Percentiles rank a stretch among this genome's conserved stretches.
These are phyloP conservation scores for Anableps anableps DNA, from an alignment of 2,797 vertebrate species.

Conservation along the genomic window DNA sequence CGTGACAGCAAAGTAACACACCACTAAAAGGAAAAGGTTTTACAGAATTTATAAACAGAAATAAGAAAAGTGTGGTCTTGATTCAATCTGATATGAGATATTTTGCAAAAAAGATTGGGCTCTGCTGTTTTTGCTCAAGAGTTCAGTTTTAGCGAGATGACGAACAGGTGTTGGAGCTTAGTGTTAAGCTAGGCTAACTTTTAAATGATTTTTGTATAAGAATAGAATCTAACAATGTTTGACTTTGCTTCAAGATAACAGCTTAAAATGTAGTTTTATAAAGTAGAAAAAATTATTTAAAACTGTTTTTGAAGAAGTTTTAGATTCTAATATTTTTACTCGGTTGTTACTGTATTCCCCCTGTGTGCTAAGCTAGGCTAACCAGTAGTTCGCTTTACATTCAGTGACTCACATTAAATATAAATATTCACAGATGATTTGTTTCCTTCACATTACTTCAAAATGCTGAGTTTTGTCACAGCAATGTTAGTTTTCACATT, in stretches of 20 bases:
- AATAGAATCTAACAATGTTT: neutral
- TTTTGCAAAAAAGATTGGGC: neutral
- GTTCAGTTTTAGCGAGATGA: neutral
- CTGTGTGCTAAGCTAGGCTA: neutral
- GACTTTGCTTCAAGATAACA: neutral
- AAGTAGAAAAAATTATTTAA: neutral
- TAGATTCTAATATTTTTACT: neutral
- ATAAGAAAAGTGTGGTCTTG: neutral
- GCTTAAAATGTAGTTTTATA: neutral
- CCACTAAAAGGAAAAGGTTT: neutral
- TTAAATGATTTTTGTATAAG: too few species aligned
- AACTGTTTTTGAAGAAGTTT: neutral
- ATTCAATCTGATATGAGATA: neutral
- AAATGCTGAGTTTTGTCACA: neutral
- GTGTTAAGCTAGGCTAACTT: neutral
- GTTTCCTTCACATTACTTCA: neutral
- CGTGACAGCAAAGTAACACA: too few species aligned
- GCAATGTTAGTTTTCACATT: neutral
- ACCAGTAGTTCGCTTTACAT: neutral
- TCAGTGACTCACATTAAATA: neutral
- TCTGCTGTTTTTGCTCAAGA: neutral
- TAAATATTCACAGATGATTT: neutral
- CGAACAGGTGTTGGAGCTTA: neutral
- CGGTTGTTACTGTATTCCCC: neutral
- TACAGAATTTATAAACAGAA: too few species aligned